Base-by-base conservation (phyloP, 2,888 invertebrate species). In the Auanema sp. region DNA sequence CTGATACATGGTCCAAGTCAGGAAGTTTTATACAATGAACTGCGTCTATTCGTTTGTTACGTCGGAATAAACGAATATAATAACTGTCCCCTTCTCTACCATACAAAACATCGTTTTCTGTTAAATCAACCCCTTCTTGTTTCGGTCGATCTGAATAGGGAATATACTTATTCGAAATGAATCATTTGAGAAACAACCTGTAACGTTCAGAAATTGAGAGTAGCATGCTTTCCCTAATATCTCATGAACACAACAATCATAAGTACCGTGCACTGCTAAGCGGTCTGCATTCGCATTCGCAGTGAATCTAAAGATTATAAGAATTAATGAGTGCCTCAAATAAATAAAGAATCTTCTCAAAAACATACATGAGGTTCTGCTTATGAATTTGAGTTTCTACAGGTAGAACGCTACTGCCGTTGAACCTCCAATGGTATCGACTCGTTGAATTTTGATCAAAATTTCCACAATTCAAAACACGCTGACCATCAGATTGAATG, bases 361-460 rank as follows among this genome's bases (percentile, higher is more conserved):
- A 47, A 47, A 47, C 47, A 18, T 16, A 47, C 47, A 47, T 21
- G 21, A 47, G 21, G 16, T 16, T 47, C 16, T 47, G 47, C 10
- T 47, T 47, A 21, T 47, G 47, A 18, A 47, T 47, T 21, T 47
- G 47, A 18, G 47, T 47, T 47, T 47, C 21, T 5, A 18, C 10
- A 3, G 47, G 47, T 5, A 47, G 47, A 3, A 47, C 21, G 10
- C 47, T 47, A 21, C 16, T 47, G 5, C 16, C 16, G 21, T 47
- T 47, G 10, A 47, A 47, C 10, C 47, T 47, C 47, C 47, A 47
- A 47, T 47, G 47, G 10, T 47, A 47, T 47, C 21, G 16, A 21
- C 10, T 16, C 4, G 3, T 47, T 6, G 47, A 6, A 21, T 47
- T 47, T 21, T 47, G 47, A 21, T 47, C 47, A 21, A 47, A 47